Conservation (phyloP, 1,140 invertebrate genomes). For the Mercenaria mercenaria region DNA sequence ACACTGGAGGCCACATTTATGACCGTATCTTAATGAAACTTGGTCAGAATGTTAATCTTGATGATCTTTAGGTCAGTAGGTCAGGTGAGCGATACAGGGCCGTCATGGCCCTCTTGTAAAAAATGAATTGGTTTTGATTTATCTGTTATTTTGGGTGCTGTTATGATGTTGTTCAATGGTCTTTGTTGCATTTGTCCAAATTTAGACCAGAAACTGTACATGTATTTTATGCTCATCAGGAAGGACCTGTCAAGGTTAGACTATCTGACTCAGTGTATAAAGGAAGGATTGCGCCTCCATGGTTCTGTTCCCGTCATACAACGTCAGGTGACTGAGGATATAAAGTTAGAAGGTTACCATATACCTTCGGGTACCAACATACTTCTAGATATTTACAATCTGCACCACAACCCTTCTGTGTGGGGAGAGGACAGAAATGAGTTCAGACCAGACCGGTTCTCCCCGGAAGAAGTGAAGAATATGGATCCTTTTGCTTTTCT, state of each 20-base stretch:
- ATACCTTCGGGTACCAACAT: constrained; percentile 63
- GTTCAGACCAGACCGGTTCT: constrained; percentile 72
- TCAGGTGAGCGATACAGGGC: too few species aligned
- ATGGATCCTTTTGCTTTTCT: constrained; percentile 73
- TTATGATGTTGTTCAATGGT: too few species aligned
- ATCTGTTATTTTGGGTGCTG: too few species aligned
- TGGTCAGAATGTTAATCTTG: too few species aligned
- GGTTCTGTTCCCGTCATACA: constrained; percentile 90
- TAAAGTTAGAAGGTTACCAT: constrained; percentile 58
- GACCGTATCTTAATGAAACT: too few species aligned
- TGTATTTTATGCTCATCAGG: constrained; percentile 59
- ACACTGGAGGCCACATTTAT: too few species aligned
- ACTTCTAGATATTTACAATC: constrained; percentile 66
- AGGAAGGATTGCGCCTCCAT: constrained; percentile 85
- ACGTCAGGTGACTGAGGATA: constrained; percentile 85
- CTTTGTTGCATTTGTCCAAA: too few species aligned
- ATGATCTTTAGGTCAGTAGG: too few species aligned
- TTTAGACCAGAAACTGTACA: too few species aligned
- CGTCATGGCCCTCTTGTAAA: too few species aligned
- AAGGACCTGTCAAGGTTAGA: constrained; percentile 79
- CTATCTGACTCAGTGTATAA: constrained; percentile 84
- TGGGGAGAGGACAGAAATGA: constrained; percentile 69
- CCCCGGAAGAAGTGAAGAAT: constrained; percentile 59
- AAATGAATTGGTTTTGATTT: too few species aligned
- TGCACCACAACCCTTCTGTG: constrained; percentile 69